Conservation (phyloP, 2,888 invertebrate species). For the Beris morrisii region DNA sequence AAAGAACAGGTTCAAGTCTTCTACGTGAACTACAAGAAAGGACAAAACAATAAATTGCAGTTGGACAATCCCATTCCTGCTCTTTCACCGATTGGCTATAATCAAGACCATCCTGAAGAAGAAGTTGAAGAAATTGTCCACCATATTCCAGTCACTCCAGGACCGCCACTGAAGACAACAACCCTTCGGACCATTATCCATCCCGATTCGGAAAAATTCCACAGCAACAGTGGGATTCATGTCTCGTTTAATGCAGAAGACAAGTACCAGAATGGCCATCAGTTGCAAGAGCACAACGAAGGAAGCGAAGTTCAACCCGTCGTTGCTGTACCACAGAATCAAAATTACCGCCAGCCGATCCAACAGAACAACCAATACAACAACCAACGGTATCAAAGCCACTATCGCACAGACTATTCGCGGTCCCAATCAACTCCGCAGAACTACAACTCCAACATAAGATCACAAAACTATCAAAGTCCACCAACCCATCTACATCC, state of each 20-base stretch:
- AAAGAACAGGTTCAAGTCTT: slow-evolving; percentile 89
- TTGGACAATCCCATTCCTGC: slow-evolving; percentile 82
- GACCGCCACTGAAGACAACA: slow-evolving; percentile 67
- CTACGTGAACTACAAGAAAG: slow-evolving; percentile 88
- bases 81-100: slow-evolving; percentile 69
- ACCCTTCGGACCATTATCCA: slow-evolving; percentile 82
- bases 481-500: slow-evolving; percentile 17
- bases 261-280: slow-evolving; percentile 54
- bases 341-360: not conserved
- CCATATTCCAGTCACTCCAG: slow-evolving; percentile 57
- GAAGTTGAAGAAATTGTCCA: slow-evolving; percentile 53
- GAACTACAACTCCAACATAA: slow-evolving; percentile 4
- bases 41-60: slow-evolving; percentile 72
- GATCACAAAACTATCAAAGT: slow-evolving; percentile 9
- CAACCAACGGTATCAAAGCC: slow-evolving; percentile 46
- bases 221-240: slow-evolving; percentile 77
- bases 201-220: slow-evolving; percentile 82
- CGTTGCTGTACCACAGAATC: slow-evolving; percentile 57
- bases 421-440: slow-evolving; percentile 6
- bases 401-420: slow-evolving; percentile 33
- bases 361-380: slow-evolving; percentile 39
- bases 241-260: slow-evolving; percentile 77
- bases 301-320: slow-evolving; percentile 69
- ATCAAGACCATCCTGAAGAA: slow-evolving; percentile 63
- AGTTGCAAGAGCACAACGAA: slow-evolving; percentile 60